Evolutionary conservation across 2,113 vertebrate genomes (phyloP), one percentile per base, ranked within the genome.

Genomic region (Fukomys damarensis): DNA sequence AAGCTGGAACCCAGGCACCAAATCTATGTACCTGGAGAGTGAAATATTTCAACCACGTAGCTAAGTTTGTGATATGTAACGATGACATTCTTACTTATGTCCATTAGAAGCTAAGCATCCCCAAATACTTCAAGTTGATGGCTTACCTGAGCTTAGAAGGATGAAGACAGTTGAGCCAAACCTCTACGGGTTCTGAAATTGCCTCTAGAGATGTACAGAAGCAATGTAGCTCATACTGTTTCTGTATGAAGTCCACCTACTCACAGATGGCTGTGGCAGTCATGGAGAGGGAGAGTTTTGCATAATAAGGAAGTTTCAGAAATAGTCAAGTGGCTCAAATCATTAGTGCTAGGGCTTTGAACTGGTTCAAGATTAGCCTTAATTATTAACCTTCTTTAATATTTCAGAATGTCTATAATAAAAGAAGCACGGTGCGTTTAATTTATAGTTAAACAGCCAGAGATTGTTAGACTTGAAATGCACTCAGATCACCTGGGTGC

Each of bases 331-430:
- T 1, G 41, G 54, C 49, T 90, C 41, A 46, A 43, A 58, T 93
- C 89, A 88, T 93, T 95, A 94, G 61, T 72, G 38, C 14, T 77
- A 7, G 38, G 49, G 65, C 86, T 94, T 85, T 86, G 93, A 93
- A 86, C 83, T 82, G 24, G 52, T 86, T 88, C 72, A 82, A 91
- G 61, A 65, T 88, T 96, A 94, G 70, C 77, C 72, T 95, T 95
- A 97, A 97, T 96, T 97, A 95, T 95, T 96, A 97, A 86, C 92
- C 74, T 94, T 94, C 86, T 95, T 97, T 79, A 97, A 97, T 97
- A 96, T 98, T 97, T 94, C 52, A 96, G 80, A 46, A 7, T 66
- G n/a, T 93, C 86, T 88, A 77, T 66, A 97, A 94, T 94, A 79
- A 82, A 91, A 93, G 59, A 43, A 41, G n/a, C 59, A 91, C 28